These are phyloP conservation scores for Trachemys scripta DNA, from an alignment of 2,113 vertebrate species.

Conservation along the genomic window DNA sequence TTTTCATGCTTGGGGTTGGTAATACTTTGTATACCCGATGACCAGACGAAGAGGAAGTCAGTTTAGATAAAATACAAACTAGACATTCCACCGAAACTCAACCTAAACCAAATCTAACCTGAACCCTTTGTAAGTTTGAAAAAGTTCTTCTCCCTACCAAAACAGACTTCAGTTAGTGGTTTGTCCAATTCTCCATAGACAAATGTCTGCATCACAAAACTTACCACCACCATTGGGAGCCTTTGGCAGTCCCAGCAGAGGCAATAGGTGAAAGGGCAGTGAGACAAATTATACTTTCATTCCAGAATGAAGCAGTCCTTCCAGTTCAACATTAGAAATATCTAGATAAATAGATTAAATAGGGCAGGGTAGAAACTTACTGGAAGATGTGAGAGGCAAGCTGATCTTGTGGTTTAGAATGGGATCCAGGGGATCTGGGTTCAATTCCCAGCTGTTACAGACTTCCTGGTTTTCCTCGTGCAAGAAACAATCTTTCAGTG, in stretches of 20 bases:
- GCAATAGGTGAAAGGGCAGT: fast-evolving
- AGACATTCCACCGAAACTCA: neutral
- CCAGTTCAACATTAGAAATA: neutral
- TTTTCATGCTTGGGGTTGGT: fast-evolving
- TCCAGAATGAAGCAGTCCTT: neutral
- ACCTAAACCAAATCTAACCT: neutral
- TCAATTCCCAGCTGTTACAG: no score
- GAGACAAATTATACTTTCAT: neutral
- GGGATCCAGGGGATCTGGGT: neutral
- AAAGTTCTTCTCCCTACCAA: neutral
- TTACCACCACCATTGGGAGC: neutral
- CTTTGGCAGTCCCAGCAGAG: fast-evolving
- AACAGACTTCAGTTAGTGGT: fast-evolving
- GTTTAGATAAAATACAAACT: neutral
- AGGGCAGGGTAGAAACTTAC: fast-evolving
- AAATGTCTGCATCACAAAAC: fast-evolving
- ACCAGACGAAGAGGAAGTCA: constrained; percentile 1
- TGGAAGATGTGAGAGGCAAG: neutral
- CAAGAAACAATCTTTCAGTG: neutral
- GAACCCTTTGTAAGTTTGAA: neutral
- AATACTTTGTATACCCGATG: neutral
- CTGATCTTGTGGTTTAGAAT: neutral
- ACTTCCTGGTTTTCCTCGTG: neutral
- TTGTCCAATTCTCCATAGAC: neutral
- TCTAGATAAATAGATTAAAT: neutral